phyloP scores from a whole-genome alignment of 2,888 invertebrate genomes.

The Pollenia labialis region DNA sequence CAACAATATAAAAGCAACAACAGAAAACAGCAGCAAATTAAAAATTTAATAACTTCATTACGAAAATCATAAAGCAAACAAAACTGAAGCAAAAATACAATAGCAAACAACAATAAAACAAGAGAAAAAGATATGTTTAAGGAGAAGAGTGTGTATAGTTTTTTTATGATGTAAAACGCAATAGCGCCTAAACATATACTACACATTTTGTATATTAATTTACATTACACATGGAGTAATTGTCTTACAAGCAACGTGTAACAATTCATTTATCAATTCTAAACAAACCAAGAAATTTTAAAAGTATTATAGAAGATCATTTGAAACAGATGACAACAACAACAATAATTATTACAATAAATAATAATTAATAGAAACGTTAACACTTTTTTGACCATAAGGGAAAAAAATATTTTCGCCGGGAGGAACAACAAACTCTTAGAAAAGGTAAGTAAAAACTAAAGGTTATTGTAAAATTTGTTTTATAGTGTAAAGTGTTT shows the following conservation, averaged over 20 bases:
- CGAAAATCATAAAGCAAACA: constrained; percentile 49
- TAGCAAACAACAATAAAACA: not conserved
- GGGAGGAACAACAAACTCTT: not conserved
- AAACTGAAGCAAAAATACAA: not conserved
- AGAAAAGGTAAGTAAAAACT: constrained; percentile 20
- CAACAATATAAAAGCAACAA: constrained; percentile 45
- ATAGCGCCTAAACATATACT: constrained; percentile 69
- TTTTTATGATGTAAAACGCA: constrained; percentile 48
- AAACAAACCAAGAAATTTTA: constrained; percentile 1
- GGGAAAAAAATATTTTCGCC: constrained; percentile 18
- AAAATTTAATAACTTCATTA: constrained; percentile 54
- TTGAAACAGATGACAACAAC: constrained; percentile 24
- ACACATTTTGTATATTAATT: constrained; percentile 36
- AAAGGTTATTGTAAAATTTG: not conserved
- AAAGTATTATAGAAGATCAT: constrained; percentile 53
- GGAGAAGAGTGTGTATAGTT: constrained; percentile 45
- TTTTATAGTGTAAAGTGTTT: too few species aligned
- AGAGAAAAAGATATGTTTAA: constrained; percentile 30
- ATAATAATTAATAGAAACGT: constrained; percentile 36
- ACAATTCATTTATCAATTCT: constrained; percentile 41
- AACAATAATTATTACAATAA: constrained; percentile 38
- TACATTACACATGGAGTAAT: constrained; percentile 56
- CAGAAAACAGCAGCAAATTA: constrained; percentile 52
- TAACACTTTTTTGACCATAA: constrained; percentile 37
- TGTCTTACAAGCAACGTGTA: constrained; percentile 42